Evolutionary conservation across 2,113 vertebrate species (phyloP), one percentile per base, ranked within the genome.

Genomic region (Glaucomys volans): DNA sequence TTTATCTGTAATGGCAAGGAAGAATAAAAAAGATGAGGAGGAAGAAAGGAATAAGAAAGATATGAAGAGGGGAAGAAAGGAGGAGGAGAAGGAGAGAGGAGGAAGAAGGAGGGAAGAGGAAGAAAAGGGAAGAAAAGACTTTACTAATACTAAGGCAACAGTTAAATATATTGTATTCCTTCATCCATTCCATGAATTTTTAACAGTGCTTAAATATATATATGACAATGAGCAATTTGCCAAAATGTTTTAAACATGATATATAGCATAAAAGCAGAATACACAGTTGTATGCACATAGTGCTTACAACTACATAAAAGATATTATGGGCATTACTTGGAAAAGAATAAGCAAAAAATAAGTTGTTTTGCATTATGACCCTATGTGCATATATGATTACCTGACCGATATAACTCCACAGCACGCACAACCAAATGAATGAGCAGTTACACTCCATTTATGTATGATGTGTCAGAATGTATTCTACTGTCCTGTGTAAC

Each of bases 1-100:
- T 87, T 92, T 92, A 85, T 22, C 64, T 93, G 42, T 69, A 79
- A 50, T 79, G 76, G 44, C 35, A 76, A 75, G 50, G 16, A 90
- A 30, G 67, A 71, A 52, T 37, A 22, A 59, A 37, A 35, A 50
- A 44, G 47, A 59, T 16, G 16, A 62, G 24, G 28, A 74, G 5
- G 40, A 35, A 69, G 62, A 87, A 37, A 18, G 52, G 57, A 52
- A 95, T n/a, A 24, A 35, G 71, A 75, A 52, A 59, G 18, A n/a
- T 10, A 71, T 16, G 14, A 26, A 28, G n/a, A 35, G 24, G 4
- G 11, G 72, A n/a, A 50, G 44, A n/a, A 47, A 16, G 9, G 13
- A 44, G 13, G 14, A 80, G 28, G 57, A 72, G 6, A 37, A 69
- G 1, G 54, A 28, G 66, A 7, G 10, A 85, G 7, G 24, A 66